Evolutionary conservation across 2,888 invertebrate species (phyloP), one percentile per base, ranked within the genome.

Genomic region (Pseudoips prasinana): DNA sequence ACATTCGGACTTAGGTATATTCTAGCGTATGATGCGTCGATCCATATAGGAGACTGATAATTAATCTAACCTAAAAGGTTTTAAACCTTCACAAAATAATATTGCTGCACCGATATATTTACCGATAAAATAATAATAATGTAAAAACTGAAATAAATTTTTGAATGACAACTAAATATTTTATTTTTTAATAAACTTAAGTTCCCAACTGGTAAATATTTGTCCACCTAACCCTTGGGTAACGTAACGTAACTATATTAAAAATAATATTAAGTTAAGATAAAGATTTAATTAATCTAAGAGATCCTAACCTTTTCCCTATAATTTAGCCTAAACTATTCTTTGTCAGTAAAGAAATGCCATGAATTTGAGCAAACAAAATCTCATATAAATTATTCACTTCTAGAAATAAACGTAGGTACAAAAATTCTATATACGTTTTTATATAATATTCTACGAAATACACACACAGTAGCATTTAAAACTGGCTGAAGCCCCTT

Each of bases 11-110:
- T 88, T 88, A 86, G 88, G 88, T 85, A 79, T 83, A 84, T 83
- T 86, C 88, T 88, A 88, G 88, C 88, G 86, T 87, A 88, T 88
- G 88, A 86, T 77, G 74, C 58, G 75, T 85, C 76, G 24, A 76
- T 77, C 84, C 80, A 46, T 35, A 1, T 43, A 44, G 81, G 80
- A 79, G 76, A 82, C 81, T 57, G 64, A 65, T 54, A 60, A 58
- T 38, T 56, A 58, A 42, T 36, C 33, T 62, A 59, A 22, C 29
- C 62, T 68, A 68, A 37, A 46, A 58, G 85, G 85, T 84, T 85
- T 63, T 53, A 49, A 86, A 86, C 85, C 69, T 75, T 54, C 50
- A 46, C 14, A 39, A 43, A 30, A 39, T 29, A 67, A 71, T 67
- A 79, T 77, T 79, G 75, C 78, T 73, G 74, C 73, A 75, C 68